phyloP scores from a whole-genome alignment of 92 coral and sea anemone genomes.

The Zoanthus gigantus region DNA sequence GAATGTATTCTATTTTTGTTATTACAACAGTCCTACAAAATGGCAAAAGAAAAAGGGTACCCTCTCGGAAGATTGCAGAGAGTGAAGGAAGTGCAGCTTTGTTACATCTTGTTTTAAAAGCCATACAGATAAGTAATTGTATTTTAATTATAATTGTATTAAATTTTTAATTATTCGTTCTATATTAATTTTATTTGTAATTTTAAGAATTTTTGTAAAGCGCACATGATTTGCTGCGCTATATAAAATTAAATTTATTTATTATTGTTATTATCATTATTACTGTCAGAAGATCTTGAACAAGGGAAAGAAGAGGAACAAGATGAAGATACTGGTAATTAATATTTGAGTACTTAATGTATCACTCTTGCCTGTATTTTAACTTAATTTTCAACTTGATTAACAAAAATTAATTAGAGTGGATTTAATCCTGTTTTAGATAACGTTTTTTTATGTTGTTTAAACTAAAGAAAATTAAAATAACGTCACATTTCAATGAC shows the following conservation, averaged over 20 bases:
- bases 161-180: not conserved
- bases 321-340: conserved; percentile 4
- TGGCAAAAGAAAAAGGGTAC: too few species aligned
- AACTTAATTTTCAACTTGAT: not conserved
- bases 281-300: conserved; percentile 3
- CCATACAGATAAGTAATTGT: too few species aligned
- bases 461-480: too few species aligned
- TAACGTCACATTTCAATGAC: too few species aligned
- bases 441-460: too few species aligned
- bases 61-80: too few species aligned
- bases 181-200: conserved; percentile 5
- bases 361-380: conserved; percentile 3
- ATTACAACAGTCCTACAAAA: too few species aligned
- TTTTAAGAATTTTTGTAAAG: conserved; percentile 11
- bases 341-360: conserved; percentile 10
- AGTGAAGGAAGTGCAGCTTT: too few species aligned
- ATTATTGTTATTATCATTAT: not conserved
- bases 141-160: not conserved
- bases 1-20: too few species aligned
- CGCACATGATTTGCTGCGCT: conserved; percentile 14
- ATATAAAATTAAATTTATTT: conserved; percentile 8
- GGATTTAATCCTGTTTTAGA: too few species aligned
- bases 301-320: conserved; percentile 2
- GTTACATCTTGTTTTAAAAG: too few species aligned
- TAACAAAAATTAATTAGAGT: not conserved